Percentiles rank a stretch among this genome's conserved stretches.
phyloP scores from a whole-genome alignment of 1,140 invertebrate species.

The Rhagoletis zephyria region DNA sequence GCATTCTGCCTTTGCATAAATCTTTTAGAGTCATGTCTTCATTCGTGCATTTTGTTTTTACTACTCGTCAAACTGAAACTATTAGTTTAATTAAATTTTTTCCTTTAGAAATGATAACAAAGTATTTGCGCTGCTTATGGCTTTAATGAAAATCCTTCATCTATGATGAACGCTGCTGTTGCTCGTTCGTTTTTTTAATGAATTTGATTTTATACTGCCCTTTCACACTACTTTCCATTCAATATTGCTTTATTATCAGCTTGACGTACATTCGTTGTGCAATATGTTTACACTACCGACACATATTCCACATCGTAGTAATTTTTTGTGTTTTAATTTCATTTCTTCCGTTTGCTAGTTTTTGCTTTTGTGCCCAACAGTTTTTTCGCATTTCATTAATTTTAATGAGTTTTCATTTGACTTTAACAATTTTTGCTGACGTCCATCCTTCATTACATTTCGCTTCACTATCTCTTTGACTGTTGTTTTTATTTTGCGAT shows the following conservation, averaged over 20 bases:
- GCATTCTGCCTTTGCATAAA: too few species aligned
- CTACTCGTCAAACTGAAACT: not conserved
- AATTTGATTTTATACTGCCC: not conserved
- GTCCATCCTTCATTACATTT: conserved; percentile 43
- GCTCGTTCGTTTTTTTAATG: not conserved
- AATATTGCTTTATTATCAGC: conserved; percentile 20
- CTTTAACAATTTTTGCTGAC: conserved; percentile 45
- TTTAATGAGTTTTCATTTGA: conserved; percentile 52
- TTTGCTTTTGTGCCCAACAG: conserved; percentile 14
- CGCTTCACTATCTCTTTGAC: conserved; percentile 8
- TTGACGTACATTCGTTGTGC: conserved; percentile 11
- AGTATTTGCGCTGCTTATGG: not conserved
- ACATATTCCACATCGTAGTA: not conserved
- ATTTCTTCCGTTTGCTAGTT: not conserved
- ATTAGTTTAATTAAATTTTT: not conserved
- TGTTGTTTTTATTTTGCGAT: conserved; percentile 15
- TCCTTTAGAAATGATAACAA: not conserved
- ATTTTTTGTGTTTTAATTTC: not conserved
- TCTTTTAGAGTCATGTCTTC: too few species aligned
- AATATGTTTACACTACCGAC: conserved; percentile 35
- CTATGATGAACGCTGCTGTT: not conserved
- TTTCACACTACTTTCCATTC: not conserved
- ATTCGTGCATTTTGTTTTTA: too few species aligned
- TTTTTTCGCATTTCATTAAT: conserved; percentile 44
- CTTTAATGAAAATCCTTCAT: not conserved